Percentiles rank a stretch among this genome's conserved stretches.
These are phyloP conservation scores for Exocentrus adspersus DNA, from an alignment of 2,888 invertebrate genomes.

Conservation along the genomic window DNA sequence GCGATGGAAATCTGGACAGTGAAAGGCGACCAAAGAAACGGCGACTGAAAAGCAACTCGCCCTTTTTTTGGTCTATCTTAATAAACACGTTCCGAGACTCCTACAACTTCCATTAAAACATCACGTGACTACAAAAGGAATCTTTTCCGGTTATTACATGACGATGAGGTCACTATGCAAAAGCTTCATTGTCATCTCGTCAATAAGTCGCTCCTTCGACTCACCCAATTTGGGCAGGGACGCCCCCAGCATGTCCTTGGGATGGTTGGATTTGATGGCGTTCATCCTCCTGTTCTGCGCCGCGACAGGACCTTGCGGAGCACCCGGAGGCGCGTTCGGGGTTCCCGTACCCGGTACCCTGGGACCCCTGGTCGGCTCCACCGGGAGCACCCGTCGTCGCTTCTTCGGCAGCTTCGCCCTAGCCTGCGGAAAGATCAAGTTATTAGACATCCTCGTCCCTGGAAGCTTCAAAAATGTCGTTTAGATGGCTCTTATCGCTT, in stretches of 20 bases:
- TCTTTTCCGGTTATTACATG: too few relatives aligned
- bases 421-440: conserved; percentile 71
- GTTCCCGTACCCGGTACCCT: conserved; percentile 65
- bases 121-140: neutral
- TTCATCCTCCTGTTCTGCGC: conserved; percentile 82
- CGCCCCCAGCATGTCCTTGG: conserved; percentile 76
- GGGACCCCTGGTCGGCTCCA: conserved; percentile 87
- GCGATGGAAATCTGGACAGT: too few relatives aligned
- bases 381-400: conserved; percentile 93
- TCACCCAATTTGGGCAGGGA: conserved; percentile 76
- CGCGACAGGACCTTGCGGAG: conserved; percentile 67
- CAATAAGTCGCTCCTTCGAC: conserved; percentile 19
- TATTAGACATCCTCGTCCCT: too few relatives aligned
- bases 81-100: too few relatives aligned
- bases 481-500: too few relatives aligned
- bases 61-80: too few relatives aligned
- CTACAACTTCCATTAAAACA: too few relatives aligned
- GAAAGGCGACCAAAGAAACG: too few relatives aligned
- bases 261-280: conserved; percentile 88
- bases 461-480: too few relatives aligned
- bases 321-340: conserved; percentile 46
- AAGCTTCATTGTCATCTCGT: neutral
- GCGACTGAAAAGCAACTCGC: too few relatives aligned
- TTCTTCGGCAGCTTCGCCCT: conserved; percentile 99
- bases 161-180: neutral